These are phyloP conservation scores for Pandemis cinnamomeana DNA, from an alignment of 2,888 invertebrate species.

Conservation along the genomic window DNA sequence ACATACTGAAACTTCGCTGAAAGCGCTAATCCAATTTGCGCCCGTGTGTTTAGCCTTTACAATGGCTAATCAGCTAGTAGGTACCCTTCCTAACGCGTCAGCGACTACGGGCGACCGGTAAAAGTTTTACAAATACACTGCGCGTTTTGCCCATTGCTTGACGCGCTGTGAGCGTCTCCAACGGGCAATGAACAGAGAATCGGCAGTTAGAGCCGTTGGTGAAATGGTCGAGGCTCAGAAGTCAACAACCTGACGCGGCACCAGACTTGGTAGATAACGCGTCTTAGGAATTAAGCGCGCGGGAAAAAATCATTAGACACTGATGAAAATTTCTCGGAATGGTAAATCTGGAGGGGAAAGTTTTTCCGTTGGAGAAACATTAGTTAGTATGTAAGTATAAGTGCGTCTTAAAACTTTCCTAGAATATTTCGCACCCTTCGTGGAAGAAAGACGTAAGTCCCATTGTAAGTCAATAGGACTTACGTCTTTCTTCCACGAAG, in stretches of 20 bases:
- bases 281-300: neutral
- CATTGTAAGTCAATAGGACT: too few relatives aligned
- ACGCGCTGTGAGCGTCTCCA: too few relatives aligned
- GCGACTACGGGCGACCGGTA: too few relatives aligned
- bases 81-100: neutral
- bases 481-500: too few relatives aligned
- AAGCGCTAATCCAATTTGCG: neutral
- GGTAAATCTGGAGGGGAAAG: neutral
- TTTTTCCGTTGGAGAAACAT: neutral
- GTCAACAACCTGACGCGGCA: constrained; percentile 6
- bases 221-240: neutral
- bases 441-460: too few relatives aligned
- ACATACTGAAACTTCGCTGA: neutral
- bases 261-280: neutral
- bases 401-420: too few relatives aligned
- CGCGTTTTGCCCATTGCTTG: too few relatives aligned
- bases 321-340: neutral
- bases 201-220: too few relatives aligned
- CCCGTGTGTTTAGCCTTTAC: constrained; percentile 2
- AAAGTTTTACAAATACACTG: too few relatives aligned
- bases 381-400: too few relatives aligned
- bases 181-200: too few relatives aligned
- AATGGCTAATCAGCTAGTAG: neutral
- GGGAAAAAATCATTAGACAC: neutral
- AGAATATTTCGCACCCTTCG: too few relatives aligned